Evolutionary conservation across 2,113 vertebrate species (phyloP).

Genomic region (Sitta europaea): DNA sequence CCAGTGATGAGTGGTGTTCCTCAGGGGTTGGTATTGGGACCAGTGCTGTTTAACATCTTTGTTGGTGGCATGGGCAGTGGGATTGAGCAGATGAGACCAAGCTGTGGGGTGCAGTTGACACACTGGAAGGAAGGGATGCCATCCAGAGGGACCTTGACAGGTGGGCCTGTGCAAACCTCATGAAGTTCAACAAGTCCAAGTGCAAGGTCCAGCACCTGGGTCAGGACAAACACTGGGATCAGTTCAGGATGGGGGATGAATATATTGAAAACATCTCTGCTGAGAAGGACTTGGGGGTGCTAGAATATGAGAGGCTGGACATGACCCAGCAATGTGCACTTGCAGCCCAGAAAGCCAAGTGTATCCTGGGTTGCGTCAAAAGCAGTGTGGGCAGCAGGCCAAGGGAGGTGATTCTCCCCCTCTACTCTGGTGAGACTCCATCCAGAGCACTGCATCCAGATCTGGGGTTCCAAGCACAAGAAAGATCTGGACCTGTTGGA

Average conservation of each 20-base stretch:
- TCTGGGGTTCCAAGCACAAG: not conserved
- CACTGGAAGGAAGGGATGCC: not conserved
- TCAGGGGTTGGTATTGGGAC: not conserved
- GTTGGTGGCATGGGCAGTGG: not conserved
- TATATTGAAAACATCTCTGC: not conserved
- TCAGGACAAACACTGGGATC: not conserved
- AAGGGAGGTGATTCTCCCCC: not conserved
- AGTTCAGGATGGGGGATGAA: not conserved
- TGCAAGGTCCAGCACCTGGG: not conserved
- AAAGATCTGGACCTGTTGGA: not conserved
- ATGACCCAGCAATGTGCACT: not conserved
- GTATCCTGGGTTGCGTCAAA: not conserved
- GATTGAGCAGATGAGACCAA: not conserved
- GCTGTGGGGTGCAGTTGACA: not conserved
- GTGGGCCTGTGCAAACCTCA: not conserved
- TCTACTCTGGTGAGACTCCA: not conserved
- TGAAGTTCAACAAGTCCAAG: not conserved
- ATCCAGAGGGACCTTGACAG: not conserved
- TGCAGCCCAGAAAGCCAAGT: not conserved
- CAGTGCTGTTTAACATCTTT: not conserved
- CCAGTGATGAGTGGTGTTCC: not conserved
- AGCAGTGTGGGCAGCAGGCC: not conserved
- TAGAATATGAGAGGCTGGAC: not conserved
- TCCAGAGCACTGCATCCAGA: not conserved
- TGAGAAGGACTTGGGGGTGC: not conserved